Conservation (phyloP, 2,888 invertebrate genomes). For the Clepsis dumicolana region DNA sequence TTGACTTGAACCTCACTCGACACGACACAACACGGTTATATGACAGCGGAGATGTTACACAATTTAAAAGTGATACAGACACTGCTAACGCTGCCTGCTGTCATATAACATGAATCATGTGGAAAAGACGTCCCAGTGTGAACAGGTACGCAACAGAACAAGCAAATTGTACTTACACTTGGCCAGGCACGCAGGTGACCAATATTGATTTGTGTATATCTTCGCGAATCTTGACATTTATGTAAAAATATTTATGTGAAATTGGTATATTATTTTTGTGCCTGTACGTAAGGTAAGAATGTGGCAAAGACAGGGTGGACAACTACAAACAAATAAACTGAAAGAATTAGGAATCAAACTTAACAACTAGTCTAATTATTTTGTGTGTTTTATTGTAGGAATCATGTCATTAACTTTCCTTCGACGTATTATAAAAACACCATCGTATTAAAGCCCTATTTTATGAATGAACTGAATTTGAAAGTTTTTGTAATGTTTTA, state of each 20-base stretch:
- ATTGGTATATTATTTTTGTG: background rate
- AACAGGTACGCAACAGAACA: too few species aligned
- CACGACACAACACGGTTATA: too few species aligned
- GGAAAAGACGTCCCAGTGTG: too few species aligned
- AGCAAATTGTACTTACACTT: background rate
- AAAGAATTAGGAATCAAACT: background rate
- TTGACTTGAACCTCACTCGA: too few species aligned
- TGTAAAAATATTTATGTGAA: background rate
- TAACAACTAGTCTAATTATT: background rate
- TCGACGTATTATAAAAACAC: background rate
- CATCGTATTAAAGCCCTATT: background rate
- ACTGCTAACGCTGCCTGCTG: too few species aligned
- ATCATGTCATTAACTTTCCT: background rate
- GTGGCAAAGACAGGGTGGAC: background rate
- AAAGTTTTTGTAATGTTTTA: slow-evolving; percentile 7
- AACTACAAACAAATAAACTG: background rate
- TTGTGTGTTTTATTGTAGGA: background rate
- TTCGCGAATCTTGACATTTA: background rate
- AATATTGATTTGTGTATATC: background rate
- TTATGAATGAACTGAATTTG: background rate
- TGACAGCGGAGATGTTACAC: too few species aligned
- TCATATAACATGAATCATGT: too few species aligned
- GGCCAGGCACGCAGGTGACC: background rate
- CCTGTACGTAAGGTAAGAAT: background rate
- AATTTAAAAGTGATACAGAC: too few species aligned